Base-by-base conservation (phyloP, 2,888 invertebrate genomes). In the Epinotia nisella region DNA sequence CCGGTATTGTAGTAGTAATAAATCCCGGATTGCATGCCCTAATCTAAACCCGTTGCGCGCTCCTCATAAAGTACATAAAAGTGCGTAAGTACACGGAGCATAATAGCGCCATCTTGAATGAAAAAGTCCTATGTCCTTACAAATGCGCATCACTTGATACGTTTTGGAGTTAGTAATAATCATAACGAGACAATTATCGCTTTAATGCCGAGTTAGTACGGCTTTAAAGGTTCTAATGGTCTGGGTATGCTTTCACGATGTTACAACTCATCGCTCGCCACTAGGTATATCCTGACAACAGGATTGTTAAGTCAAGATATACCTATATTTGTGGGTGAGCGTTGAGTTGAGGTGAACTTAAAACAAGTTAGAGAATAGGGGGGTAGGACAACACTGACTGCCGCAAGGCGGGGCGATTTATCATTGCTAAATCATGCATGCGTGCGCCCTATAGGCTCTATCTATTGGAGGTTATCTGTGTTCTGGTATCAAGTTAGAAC, bases 191-290 rank as follows among this genome's bases (percentile, higher is more conserved):
- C 59, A 59, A 59, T 59, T 59, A 59, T 59, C 17, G 59, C 39
- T 39, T 17, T 59, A 59, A 59, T 59, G 17, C 59, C 59, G 59
- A 59, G 59, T 59, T 59, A 59, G 35, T 53, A 53, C 9, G 58
- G 35, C 59, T 35, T 17, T 39, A 59, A 58, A 35, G 59, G 59
- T 35, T 39, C 59, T 39, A 39, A 59, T 59, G 59, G 35, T 53
- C 49, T 9, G 35, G 9, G 7, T 5, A n/a, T n/a, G 49, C 49
- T 49, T 49, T 49, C 49, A 49, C 49, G n/a, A 49, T 4, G 49
- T n/a, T n/a, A 15, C 45, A n/a, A 15, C 13, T n/a, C 49, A 7
- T n/a, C 49, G 15, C n/a, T n/a, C 49, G 3, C 45, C 15, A 35
- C 9, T 45, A n/a, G n/a, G n/a, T n/a, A 13, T 45, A 45, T 45